phyloP scores from a whole-genome alignment of 2,888 invertebrate species.

The Embidobia sp. region DNA sequence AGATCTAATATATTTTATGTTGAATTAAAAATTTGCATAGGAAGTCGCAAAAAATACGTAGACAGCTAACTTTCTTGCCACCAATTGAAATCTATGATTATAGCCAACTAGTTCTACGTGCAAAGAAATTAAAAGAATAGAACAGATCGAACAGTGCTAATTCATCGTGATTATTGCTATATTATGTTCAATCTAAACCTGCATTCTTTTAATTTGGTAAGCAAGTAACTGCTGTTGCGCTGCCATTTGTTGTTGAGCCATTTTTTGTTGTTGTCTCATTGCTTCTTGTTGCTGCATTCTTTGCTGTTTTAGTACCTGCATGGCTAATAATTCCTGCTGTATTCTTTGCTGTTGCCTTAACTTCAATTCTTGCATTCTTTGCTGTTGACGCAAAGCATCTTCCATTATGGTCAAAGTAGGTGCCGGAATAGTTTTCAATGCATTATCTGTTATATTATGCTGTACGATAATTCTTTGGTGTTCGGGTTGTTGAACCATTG shows the following conservation, averaged over 20 bases:
- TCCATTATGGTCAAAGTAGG: constrained; percentile 69
- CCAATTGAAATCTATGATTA: too few relatives aligned
- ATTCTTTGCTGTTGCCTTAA: constrained; percentile 72
- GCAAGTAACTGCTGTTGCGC: constrained; percentile 68
- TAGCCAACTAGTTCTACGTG: too few relatives aligned
- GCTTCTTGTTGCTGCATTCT: constrained; percentile 77
- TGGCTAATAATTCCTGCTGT: constrained; percentile 76
- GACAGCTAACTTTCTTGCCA: too few relatives aligned
- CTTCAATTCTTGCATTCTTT: constrained; percentile 70
- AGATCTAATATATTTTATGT: too few relatives aligned
- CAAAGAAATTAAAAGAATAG: constrained; percentile 23
- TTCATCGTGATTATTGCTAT: constrained; percentile 8
- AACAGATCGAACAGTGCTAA: constrained; percentile 12
- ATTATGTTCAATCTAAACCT: constrained; percentile 67
- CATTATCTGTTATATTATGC: constrained; percentile 74
- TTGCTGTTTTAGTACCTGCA: constrained; percentile 77
- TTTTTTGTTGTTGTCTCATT: constrained; percentile 73
- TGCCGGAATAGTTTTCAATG: constrained; percentile 54
- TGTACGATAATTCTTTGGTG: constrained; percentile 77
- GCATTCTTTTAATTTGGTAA: constrained; percentile 73
- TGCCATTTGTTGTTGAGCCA: constrained; percentile 66
- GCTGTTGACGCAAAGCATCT: constrained; percentile 71
- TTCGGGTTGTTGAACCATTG: constrained; percentile 87
- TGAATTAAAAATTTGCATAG: too few relatives aligned
- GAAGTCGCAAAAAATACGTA: too few relatives aligned